Evolutionary conservation across 2,797 vertebrate genomes (phyloP).

Genomic region (Neosalanx taihuensis): DNA sequence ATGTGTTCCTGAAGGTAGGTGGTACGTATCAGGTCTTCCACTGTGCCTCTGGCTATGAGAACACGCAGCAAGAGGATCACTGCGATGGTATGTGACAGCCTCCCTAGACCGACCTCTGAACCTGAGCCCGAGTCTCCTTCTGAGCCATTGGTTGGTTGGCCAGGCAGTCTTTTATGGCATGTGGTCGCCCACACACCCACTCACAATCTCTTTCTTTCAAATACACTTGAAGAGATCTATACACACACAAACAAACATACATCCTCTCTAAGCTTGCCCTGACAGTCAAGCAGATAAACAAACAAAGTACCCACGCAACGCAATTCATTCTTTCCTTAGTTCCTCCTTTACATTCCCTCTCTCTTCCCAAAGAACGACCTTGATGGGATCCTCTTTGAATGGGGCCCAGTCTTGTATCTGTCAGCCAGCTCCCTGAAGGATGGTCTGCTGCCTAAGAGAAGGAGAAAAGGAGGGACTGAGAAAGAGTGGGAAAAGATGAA

Average conservation of each 20-base stretch:
- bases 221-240: neutral
- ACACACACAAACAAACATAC: neutral
- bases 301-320: constrained; percentile 30
- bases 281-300: neutral
- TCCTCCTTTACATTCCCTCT: constrained; percentile 13
- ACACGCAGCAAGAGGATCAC: constrained; percentile 33
- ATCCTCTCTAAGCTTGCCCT: neutral
- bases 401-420: neutral
- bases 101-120: constrained; percentile 53
- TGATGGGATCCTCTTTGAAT: too few relatives aligned
- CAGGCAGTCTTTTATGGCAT: neutral
- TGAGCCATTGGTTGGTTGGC: constrained; percentile 39
- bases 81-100: constrained; percentile 57
- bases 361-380: constrained; percentile 1
- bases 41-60: neutral
- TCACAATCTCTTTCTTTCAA: neutral
- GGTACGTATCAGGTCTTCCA: too few relatives aligned
- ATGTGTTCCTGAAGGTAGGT: too few relatives aligned
- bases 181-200: neutral
- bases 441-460: constrained; percentile 13
- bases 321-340: constrained; percentile 20
- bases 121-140: constrained; percentile 44
- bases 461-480: constrained; percentile 27
- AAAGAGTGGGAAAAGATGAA: constrained; percentile 7
- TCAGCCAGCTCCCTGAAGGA: neutral